Base-by-base conservation (phyloP, 2,113 vertebrate genomes). In the Formicarius rufipectus region DNA sequence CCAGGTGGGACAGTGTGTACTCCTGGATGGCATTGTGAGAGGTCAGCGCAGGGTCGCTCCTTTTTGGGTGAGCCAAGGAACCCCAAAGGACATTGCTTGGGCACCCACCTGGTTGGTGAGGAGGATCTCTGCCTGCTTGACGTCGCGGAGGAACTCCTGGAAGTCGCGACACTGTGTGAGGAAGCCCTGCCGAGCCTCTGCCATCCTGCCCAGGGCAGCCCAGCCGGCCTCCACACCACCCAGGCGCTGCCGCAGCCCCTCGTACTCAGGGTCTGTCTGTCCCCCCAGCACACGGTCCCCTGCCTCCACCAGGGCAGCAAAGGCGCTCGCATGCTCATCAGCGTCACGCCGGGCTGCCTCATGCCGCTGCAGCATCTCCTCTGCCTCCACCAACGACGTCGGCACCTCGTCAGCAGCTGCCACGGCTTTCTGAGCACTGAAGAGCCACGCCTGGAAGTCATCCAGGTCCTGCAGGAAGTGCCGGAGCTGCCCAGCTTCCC, bases 381-480 rank as follows among this genome's bases (percentile, higher is more conserved):
- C 99, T 0, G 98, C 99, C 91, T 99, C 99, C 0, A 97, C 98
- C 91, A 99, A 96, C 1, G 98, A 98, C 7, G 96, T 95, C 0
- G 99, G 99, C 91, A 98, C 97, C 45, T 99, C 99, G 50, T 99
- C 99, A 0, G 99, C 98, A 2, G 99, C 99, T 12, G 99, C 99
- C 77, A 99, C 98, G 0, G 98, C 98, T 96, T 99, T 99, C 97
- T 99, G 99, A 21, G 98, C 98, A 28, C 98, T 97, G 14, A 98
- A 99, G 3, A 99, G 98, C 99, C 99, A 99, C 1, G 98, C 98
- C 95, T 99, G 99, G 96, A 99, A 99, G 94, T 99, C 98, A 56
- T 99, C 99, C 96, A 99, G 98, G 80, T 99, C 98, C 90, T 99
- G 99, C 75, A 99, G 97, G 96, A 99, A 99, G 89, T 98, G 98